Evolutionary conservation across 2,797 vertebrate species (phyloP), one percentile per base, ranked within the genome.

Genomic region (Xyrichtys novacula): DNA sequence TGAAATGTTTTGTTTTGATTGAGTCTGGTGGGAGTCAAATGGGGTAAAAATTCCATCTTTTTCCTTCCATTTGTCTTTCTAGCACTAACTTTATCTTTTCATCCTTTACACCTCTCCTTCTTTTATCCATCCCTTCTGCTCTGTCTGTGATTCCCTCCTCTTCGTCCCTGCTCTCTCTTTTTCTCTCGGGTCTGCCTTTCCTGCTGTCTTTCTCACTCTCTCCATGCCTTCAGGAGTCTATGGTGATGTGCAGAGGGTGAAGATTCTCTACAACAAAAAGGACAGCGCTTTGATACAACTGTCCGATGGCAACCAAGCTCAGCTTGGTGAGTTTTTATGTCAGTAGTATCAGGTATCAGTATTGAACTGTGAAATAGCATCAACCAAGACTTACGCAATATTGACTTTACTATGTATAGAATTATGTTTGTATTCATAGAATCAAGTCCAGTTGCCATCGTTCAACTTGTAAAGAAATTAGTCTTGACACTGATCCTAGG

Each of bases 181-280:
- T 19, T 56, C 16, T 48, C 46, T 80, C 92, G n/a, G 32, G 32
- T 93, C 92, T 95, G 93, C 94, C 22, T 94, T 93, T 60, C 70
- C 38, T 22, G 22, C 42, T 43, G 3, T 43, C 5, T 22, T 22
- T 46, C 43, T 46, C 20, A 1, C 43, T 46, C 11, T 25, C 43
- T 83, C 39, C n/a, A 7, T 42, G 6, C 8, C 39, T 42, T 2
- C 92, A 99, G 97, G 97, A 86, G 97, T 99, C 85, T 98, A 98
- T 77, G 97, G 97, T 61, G 96, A 98, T 91, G 96, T 97, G 92
- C 97, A 98, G 91, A 96, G 97, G 70, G 97, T 98, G 95, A 99
- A 99, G 93, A 98, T 98, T 86, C 95, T 98, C 50, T 98, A 97
- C 94, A 98, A 98, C 93, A 98, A 99, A 94, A 98, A 99, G 92